These are phyloP conservation scores for Lophotis ruficrista DNA, from an alignment of 2,113 vertebrate genomes.

Conservation along the genomic window DNA sequence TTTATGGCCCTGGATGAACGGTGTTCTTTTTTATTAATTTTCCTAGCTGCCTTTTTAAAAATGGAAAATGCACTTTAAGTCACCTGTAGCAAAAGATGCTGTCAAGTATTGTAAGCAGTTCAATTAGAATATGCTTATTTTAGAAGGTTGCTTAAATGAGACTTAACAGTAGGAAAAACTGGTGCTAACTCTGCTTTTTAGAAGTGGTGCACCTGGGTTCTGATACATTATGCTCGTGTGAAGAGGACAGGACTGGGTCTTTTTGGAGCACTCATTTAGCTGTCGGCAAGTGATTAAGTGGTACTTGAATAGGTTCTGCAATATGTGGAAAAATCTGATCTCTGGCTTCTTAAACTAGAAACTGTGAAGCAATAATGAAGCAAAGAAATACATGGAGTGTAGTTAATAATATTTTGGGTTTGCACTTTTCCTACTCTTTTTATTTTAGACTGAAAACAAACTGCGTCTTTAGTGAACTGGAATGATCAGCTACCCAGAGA, in stretches of 20 bases:
- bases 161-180: slow-evolving; percentile 20
- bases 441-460: slow-evolving; percentile 23
- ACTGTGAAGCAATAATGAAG: neutral
- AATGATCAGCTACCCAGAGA: neutral
- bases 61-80: neutral
- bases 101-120: slow-evolving; percentile 7
- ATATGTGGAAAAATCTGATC: slow-evolving; percentile 34
- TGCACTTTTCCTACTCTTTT: neutral
- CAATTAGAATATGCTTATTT: slow-evolving; percentile 49
- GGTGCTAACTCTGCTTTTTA: slow-evolving; percentile 35
- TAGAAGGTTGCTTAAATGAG: slow-evolving; percentile 43
- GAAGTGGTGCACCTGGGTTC: slow-evolving; percentile 60
- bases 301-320: slow-evolving; percentile 26
- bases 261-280: slow-evolving; percentile 39
- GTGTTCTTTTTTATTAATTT: neutral
- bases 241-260: slow-evolving; percentile 38
- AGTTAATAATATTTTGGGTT: slow-evolving; percentile 8
- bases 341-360: slow-evolving; percentile 31
- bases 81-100: neutral
- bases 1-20: slow-evolving; percentile 24
- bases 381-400: neutral
- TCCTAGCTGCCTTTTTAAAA: neutral
- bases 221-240: slow-evolving; percentile 34
- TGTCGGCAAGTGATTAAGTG: slow-evolving; percentile 54
- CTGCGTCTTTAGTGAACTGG: neutral